Percentiles rank a stretch among this genome's conserved stretches.
Evolutionary conservation across 2,113 vertebrate genomes (phyloP).

Genomic region (Paradoxurus hermaphroditus): DNA sequence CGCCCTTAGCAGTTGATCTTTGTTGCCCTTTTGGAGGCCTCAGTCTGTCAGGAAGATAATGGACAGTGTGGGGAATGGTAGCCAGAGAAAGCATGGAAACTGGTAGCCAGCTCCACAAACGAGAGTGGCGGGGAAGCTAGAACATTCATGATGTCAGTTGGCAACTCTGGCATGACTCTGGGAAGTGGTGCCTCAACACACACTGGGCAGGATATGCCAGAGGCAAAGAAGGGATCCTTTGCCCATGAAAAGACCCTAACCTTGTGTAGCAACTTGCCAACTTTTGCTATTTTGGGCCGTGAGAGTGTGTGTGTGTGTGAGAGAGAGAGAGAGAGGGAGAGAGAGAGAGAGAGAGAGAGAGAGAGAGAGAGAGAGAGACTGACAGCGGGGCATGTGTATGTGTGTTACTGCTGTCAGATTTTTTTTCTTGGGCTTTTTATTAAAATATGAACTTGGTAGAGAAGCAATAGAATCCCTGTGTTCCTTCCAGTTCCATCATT

Average conservation of each 20-base stretch:
- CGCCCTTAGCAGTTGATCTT: neutral
- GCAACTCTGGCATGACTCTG: neutral
- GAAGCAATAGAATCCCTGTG: neutral
- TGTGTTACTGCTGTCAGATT: neutral
- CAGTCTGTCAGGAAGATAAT: neutral
- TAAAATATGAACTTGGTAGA: neutral
- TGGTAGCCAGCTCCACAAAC: neutral
- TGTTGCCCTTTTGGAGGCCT: neutral
- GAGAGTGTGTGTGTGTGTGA: neutral
- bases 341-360: neutral
- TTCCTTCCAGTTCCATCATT: neutral
- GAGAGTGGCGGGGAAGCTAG: neutral
- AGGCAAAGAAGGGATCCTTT: neutral
- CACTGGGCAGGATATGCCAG: neutral
- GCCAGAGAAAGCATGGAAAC: neutral
- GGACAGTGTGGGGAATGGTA: neutral
- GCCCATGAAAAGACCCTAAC: neutral
- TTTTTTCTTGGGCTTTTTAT: neutral
- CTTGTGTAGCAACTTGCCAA: neutral
- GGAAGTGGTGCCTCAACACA: neutral
- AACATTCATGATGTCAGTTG: neutral
- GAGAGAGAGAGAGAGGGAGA: neutral
- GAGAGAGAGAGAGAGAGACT: neutral
- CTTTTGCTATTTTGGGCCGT: neutral
- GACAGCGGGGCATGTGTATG: neutral